Evolutionary conservation across 2,888 invertebrate genomes (phyloP).

Genomic region (Callosobruchus maculatus): DNA sequence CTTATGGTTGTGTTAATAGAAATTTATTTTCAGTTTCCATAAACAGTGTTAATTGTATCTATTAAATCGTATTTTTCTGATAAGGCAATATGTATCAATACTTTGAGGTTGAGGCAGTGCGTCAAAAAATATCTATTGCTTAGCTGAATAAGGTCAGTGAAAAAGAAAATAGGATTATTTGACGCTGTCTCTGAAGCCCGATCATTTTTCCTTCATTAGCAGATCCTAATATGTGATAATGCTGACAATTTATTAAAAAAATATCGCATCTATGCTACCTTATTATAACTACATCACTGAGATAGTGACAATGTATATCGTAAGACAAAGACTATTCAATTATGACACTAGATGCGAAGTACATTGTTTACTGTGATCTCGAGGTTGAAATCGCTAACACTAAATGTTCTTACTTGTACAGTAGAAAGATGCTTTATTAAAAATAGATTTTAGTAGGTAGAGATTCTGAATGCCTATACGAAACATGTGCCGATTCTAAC

Average conservation of each 20-base stretch:
- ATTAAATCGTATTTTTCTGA: slow-evolving; percentile 22
- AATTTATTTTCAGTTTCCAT: slow-evolving; percentile 29
- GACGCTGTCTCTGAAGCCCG: not conserved
- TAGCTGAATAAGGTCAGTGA: no score
- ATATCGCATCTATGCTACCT: slow-evolving; percentile 37
- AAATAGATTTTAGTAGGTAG: not conserved
- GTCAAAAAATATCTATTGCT: not conserved
- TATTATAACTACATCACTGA: slow-evolving; percentile 30
- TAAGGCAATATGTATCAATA: slow-evolving; percentile 37
- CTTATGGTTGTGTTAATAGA: slow-evolving; percentile 40
- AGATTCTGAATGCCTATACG: no score
- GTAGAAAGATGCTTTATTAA: not conserved
- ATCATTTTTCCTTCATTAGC: slow-evolving; percentile 27
- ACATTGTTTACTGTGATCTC: not conserved
- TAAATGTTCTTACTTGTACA: not conserved
- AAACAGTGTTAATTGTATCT: slow-evolving; percentile 8
- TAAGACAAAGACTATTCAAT: not conserved
- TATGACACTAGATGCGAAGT: not conserved
- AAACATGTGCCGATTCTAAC: no score
- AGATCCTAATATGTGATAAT: slow-evolving; percentile 35
- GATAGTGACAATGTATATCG: slow-evolving; percentile 6
- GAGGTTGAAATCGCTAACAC: not conserved
- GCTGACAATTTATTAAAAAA: slow-evolving; percentile 44
- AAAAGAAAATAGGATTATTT: no score
- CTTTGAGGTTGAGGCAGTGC: slow-evolving; percentile 22